Conservation (phyloP, 2,113 vertebrate genomes). For the Cygnus atratus region DNA sequence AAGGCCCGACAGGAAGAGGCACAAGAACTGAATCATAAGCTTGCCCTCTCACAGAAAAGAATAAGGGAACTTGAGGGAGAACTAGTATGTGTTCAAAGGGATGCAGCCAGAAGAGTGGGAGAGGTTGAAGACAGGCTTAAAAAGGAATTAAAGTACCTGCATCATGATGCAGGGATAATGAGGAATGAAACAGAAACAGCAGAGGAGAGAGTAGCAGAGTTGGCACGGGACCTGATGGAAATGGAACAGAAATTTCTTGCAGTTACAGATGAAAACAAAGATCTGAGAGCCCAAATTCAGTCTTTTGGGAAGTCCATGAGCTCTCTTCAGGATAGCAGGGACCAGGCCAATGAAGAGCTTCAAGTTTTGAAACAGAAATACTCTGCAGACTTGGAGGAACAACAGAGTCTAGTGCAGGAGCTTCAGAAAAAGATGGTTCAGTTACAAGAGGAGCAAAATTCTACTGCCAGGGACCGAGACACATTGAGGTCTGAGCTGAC, state of each 20-base stretch:
- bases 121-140: constrained; percentile 73
- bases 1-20: constrained; percentile 72
- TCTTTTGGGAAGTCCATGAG: constrained; percentile 90
- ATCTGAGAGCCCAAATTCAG: constrained; percentile 85
- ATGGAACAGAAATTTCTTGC: constrained; percentile 87
- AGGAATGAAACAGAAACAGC: constrained; percentile 93
- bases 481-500: constrained; percentile 21
- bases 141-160: constrained; percentile 87
- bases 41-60: constrained; percentile 76
- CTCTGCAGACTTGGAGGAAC: constrained; percentile 49
- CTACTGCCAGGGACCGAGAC: constrained; percentile 38
- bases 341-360: constrained; percentile 80
- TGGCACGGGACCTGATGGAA: constrained; percentile 89
- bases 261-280: constrained; percentile 81
- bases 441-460: constrained; percentile 43
- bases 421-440: constrained; percentile 54
- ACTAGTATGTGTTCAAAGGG: constrained; percentile 54
- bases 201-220: constrained; percentile 93
- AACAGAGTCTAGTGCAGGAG: constrained; percentile 10
- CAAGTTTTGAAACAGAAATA: constrained; percentile 64
- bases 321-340: constrained; percentile 89
- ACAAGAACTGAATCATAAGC: constrained; percentile 77
- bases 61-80: constrained; percentile 72
- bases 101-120: constrained; percentile 62
- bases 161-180: constrained; percentile 91